Conservation (phyloP, 2,113 vertebrate species). For the Phylloscopus trochiloides region DNA sequence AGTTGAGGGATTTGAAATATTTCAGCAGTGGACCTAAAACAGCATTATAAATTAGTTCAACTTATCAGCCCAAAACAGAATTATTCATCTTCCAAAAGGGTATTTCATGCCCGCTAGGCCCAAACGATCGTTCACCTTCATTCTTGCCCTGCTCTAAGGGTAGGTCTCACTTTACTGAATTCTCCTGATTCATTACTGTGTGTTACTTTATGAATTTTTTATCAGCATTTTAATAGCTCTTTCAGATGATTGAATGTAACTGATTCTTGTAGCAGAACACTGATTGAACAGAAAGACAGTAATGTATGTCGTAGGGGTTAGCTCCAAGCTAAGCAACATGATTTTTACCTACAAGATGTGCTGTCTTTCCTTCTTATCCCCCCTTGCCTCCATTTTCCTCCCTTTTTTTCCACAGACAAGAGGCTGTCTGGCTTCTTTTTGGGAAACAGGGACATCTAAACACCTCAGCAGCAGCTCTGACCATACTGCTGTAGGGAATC, state of each 20-base stretch:
- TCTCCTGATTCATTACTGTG: slow-evolving; percentile 87
- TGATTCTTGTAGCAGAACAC: slow-evolving; percentile 84
- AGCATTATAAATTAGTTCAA: slow-evolving; percentile 92
- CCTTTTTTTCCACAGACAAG: not conserved
- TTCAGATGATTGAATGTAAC: slow-evolving; percentile 88
- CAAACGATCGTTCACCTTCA: slow-evolving; percentile 88
- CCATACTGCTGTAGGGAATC: not conserved
- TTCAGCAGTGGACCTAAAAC: slow-evolving; percentile 89
- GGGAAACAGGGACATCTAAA: not conserved
- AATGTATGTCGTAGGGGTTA: slow-evolving; percentile 81
- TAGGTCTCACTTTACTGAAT: slow-evolving; percentile 86
- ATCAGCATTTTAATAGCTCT: slow-evolving; percentile 88
- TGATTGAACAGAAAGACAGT: slow-evolving; percentile 84
- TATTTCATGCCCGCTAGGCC: slow-evolving; percentile 89
- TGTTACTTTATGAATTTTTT: slow-evolving; percentile 91
- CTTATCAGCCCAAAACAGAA: slow-evolving; percentile 90
- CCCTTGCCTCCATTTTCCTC: not conserved
- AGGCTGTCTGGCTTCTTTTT: not conserved
- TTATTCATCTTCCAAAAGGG: slow-evolving; percentile 93
- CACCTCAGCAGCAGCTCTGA: not conserved
- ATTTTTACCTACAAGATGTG: slow-evolving; percentile 69
- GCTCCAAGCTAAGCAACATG: slow-evolving; percentile 77
- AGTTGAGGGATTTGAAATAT: slow-evolving; percentile 88
- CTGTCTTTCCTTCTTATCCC: not conserved
- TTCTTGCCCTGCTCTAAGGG: slow-evolving; percentile 83